Evolutionary conservation across 2,113 vertebrate genomes (phyloP), one percentile per base, ranked within the genome.

Genomic region (Pogonocichla stellata): DNA sequence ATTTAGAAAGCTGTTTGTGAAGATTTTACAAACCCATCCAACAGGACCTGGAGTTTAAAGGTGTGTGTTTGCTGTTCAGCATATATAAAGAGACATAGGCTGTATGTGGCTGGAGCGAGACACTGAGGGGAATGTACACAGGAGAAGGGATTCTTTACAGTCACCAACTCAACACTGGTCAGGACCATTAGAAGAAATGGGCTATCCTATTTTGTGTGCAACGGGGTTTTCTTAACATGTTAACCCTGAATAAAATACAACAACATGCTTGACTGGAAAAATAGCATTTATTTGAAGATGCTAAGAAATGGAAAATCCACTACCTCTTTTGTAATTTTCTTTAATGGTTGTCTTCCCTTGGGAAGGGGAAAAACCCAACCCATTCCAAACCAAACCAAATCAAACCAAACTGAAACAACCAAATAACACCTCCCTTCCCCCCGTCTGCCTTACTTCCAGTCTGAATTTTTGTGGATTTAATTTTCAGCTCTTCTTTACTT

Each of bases 401-500:
- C 19, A 69, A 78, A 51, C 14, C 50, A 80, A 73, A 45, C 19
- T 0, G 20, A 82, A 77, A 7, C n/a, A 93, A 71, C 13, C 3
- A 45, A 94, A 84, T 50, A 34, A 14, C 34, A 66, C 31, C 23
- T 71, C 64, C 50, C 64, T 85, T 85, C 8, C 36, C 50, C 34
- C 22, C 0, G 14, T 72, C 54, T 86, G 40, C 66, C 29, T 57
- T 62, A 85, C 79, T 91, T 91, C 69, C 57, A 85, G 43, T 33
- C 34, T 72, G 53, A 67, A 64, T 90, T 67, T 85, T 70, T 96
- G 72, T 81, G 73, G 77, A 86, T 92, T 79, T 40, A 57, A 90
- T 84, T 95, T 93, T 90, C 34, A 56, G 6, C 13, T 80, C n/a
- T 34, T 80, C 71, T 62, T 92, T 86, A 50, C 70, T 94, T 95